phyloP scores from a whole-genome alignment of 1,140 invertebrate species.

The Gyrodactylus bullatarudis region DNA sequence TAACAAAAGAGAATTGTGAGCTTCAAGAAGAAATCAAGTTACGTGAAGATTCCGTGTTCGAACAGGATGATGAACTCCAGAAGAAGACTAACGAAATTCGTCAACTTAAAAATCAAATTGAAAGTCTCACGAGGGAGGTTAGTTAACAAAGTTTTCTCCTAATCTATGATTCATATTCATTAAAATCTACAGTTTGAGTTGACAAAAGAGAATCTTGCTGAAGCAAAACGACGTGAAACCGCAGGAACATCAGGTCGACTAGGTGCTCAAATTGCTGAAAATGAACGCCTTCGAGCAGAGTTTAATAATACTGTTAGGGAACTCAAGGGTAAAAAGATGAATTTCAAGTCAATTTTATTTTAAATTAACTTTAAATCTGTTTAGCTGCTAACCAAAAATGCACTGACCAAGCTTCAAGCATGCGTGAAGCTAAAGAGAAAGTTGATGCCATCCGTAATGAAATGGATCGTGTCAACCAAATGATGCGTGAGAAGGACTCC shows the following conservation, averaged over 20 bases:
- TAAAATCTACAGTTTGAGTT: not conserved
- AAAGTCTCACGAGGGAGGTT: not conserved
- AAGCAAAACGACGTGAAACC: not conserved
- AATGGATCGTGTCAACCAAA: not conserved
- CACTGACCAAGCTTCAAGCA: not conserved
- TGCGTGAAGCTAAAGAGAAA: not conserved
- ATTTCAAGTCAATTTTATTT: not conserved
- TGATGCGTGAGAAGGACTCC: not conserved
- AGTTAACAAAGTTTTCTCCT: not conserved
- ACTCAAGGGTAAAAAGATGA: not conserved
- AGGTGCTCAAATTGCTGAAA: not conserved
- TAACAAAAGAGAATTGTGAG: not conserved
- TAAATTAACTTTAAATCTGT: not conserved
- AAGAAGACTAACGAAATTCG: not conserved
- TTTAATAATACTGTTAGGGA: not conserved
- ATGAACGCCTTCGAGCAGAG: not conserved
- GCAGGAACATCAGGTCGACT: not conserved
- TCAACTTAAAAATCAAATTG: not conserved
- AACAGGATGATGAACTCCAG: constrained; percentile 2
- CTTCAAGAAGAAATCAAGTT: constrained; percentile 2
- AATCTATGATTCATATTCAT: not conserved
- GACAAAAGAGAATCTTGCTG: not conserved
- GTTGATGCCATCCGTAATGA: not conserved
- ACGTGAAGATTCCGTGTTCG: not conserved
- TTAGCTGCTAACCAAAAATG: not conserved